phyloP scores from a whole-genome alignment of 2,888 invertebrate species.

The Hydrotaea diabolus region DNA sequence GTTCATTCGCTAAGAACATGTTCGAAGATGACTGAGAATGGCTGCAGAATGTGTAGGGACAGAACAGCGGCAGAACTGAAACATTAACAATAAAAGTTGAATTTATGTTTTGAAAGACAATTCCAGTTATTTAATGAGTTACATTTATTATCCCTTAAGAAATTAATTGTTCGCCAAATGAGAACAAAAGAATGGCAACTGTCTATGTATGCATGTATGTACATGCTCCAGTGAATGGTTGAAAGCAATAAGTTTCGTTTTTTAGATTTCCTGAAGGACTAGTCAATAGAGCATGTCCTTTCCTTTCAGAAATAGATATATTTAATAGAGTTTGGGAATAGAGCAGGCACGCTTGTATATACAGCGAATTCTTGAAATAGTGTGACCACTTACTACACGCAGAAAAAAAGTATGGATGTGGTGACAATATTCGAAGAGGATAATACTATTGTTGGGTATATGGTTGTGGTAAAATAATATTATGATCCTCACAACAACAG shows the following conservation, averaged over 20 bases:
- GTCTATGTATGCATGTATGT: background rate
- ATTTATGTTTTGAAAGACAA: conserved; percentile 55
- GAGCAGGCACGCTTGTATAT: too few relatives aligned
- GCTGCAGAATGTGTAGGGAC: background rate
- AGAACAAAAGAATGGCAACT: conserved; percentile 10
- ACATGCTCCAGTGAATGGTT: background rate
- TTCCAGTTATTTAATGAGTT: conserved; percentile 57
- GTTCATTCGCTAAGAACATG: conserved; percentile 14
- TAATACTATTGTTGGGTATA: too few relatives aligned
- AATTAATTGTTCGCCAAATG: conserved; percentile 17
- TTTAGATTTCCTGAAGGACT: conserved; percentile 12
- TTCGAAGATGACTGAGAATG: conserved; percentile 1
- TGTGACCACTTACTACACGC: too few relatives aligned
- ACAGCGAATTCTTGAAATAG: too few relatives aligned
- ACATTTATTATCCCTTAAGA: conserved; percentile 50
- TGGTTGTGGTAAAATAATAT: too few relatives aligned
- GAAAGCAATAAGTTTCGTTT: conserved; percentile 12
- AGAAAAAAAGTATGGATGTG: too few relatives aligned
- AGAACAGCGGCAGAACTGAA: background rate
- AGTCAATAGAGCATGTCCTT: background rate
- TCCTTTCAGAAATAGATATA: too few relatives aligned
- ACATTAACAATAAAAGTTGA: conserved; percentile 55
- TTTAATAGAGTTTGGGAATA: too few relatives aligned
- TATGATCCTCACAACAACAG: too few relatives aligned
- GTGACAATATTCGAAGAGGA: too few relatives aligned